phyloP scores from a whole-genome alignment of 2,888 invertebrate genomes.

The Ypsolopha sequella region DNA sequence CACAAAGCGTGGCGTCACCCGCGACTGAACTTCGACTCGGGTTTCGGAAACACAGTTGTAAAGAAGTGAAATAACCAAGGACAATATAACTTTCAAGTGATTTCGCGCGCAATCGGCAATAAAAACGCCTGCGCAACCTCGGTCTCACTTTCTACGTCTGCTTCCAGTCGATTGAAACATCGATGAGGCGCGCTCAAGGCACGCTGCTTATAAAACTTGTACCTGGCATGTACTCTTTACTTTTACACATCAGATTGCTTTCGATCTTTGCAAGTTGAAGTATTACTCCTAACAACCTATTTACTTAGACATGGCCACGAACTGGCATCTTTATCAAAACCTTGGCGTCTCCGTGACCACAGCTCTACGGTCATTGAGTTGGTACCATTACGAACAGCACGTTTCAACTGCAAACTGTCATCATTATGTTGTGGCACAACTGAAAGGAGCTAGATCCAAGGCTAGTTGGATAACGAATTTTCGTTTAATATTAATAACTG shows the following conservation, averaged over 20 bases:
- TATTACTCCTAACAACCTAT: too few species aligned
- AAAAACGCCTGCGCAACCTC: constrained; percentile 69
- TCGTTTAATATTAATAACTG: constrained; percentile 63
- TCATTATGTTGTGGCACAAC: constrained; percentile 58
- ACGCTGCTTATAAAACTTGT: too few species aligned
- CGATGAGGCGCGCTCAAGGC: constrained; percentile 18
- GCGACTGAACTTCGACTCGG: constrained; percentile 50
- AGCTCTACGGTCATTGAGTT: constrained; percentile 35
- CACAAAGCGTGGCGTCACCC: constrained; percentile 41
- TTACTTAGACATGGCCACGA: neutral
- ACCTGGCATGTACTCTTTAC: too few species aligned
- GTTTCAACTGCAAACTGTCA: constrained; percentile 55
- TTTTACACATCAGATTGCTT: too few species aligned
- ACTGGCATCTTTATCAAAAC: constrained; percentile 14
- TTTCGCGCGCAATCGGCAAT: constrained; percentile 68
- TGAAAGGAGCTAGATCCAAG: constrained; percentile 63
- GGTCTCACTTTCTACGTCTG: constrained; percentile 63
- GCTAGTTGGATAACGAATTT: constrained; percentile 67
- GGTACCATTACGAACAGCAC: constrained; percentile 49
- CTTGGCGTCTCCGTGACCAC: constrained; percentile 36
- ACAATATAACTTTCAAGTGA: constrained; percentile 66
- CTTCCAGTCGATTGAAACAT: constrained; percentile 28
- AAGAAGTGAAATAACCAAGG: constrained; percentile 70
- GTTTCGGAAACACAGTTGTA: constrained; percentile 64
- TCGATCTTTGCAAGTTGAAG: too few species aligned